Conservation (phyloP, 2,888 invertebrate genomes). For the Temnothorax rugatulus region DNA sequence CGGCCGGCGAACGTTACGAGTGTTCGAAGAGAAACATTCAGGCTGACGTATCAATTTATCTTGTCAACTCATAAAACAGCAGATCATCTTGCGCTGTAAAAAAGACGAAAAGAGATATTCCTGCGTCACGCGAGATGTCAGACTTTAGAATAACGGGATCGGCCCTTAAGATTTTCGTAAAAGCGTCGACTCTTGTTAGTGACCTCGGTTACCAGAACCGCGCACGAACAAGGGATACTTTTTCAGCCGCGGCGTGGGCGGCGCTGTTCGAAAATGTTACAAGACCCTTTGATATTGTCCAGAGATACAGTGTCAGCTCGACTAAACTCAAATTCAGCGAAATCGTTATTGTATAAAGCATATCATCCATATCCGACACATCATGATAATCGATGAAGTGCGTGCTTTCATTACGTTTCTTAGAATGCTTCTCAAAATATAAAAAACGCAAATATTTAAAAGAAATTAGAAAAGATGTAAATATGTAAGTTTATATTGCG, state of each 20-base stretch:
- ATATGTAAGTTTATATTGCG: background rate
- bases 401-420: background rate
- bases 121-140: conserved; percentile 39
- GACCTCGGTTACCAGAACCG: conserved; percentile 66
- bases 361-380: background rate
- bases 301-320: conserved; percentile 58
- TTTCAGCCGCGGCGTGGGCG: conserved; percentile 55
- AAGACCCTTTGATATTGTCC: conserved; percentile 64
- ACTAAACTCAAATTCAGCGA: conserved; percentile 39
- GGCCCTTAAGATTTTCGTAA: conserved; percentile 61
- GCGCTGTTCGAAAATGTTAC: conserved; percentile 55
- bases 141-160: conserved; percentile 52
- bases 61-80: conserved; percentile 32
- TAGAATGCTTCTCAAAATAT: background rate
- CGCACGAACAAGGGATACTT: conserved; percentile 67
- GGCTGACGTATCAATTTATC: conserved; percentile 47
- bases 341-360: conserved; percentile 20
- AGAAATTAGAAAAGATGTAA: conserved; percentile 7
- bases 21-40: conserved; percentile 19
- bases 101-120: background rate
- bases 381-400: background rate
- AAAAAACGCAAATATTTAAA: background rate
- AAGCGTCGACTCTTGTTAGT: conserved; percentile 63
- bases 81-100: conserved; percentile 32
- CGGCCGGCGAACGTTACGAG: background rate